Evolutionary conservation across 2,888 invertebrate genomes (phyloP), one percentile per base, ranked within the genome.

Genomic region (Coenonympha arcania): DNA sequence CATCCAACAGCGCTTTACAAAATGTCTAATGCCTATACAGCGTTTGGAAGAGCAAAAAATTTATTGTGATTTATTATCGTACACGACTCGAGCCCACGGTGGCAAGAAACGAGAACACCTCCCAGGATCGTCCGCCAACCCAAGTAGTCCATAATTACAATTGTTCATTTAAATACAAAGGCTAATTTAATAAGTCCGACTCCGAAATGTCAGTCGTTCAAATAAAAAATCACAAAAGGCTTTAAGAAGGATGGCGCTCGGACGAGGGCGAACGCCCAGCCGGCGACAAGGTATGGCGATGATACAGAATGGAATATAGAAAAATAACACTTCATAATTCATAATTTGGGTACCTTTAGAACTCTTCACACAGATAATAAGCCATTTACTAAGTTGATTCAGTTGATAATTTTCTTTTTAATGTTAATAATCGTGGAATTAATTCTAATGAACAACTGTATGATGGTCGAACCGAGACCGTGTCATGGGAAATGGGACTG

Each of bases 171-270:
- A 82, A 85, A 85, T 84, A 86, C 83, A 85, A 86, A 84, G 79
- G 77, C 81, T 85, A 84, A 85, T 85, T 85, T 85, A 86, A 85
- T 84, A 85, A 84, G 82, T 83, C 80, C 76, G 72, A 74, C 79
- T 80, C 63, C 74, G 65, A 75, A 82, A 86, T 83, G 84, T 86
- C 84, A 83, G 76, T 70, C 66, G 64, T 77, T 73, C 70, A 75
- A 75, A 73, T 79, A 82, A 80, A 82, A 81, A 54, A 44, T 16
- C 47, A 79, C 69, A 67, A 75, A 69, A 72, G 73, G 75, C 67
- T 71, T 74, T 73, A 80, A 79, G 78, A 79, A 76, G 73, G 76
- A 83, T 78, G 79, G 80, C 69, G 76, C 69, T 69, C 69, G 62
- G 61, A 55, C 62, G 62, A 64, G 63, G 62, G 64, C 64, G 79